These are phyloP conservation scores for Alouatta palliata DNA, from an alignment of 2,113 vertebrate genomes.

Conservation along the genomic window DNA sequence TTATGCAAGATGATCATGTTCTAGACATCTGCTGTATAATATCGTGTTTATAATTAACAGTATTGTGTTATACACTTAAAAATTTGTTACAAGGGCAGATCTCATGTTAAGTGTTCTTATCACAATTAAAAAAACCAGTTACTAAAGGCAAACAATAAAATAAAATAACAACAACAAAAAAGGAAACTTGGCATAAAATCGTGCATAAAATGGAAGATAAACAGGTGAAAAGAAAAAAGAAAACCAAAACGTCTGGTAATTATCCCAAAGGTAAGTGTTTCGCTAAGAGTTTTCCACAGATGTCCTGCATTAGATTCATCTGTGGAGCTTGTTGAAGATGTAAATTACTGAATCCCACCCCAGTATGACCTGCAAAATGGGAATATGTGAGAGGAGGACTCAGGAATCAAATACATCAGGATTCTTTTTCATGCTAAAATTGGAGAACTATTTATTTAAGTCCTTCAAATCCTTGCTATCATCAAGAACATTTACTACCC, in stretches of 20 bases:
- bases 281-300: neutral
- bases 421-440: neutral
- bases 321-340: neutral
- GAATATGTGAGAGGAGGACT: neutral
- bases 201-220: neutral
- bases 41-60: neutral
- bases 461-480: neutral
- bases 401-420: neutral
- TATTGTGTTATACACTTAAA: neutral
- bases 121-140: neutral
- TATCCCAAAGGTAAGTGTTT: neutral
- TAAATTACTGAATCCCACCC: neutral
- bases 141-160: neutral
- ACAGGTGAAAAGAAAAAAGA: neutral
- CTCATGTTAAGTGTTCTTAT: neutral
- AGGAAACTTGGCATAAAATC: neutral
- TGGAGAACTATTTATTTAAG: neutral
- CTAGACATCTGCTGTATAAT: neutral
- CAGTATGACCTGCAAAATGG: neutral
- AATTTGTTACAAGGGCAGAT: neutral
- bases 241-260: neutral
- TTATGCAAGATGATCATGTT: neutral
- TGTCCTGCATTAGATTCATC: neutral
- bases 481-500: neutral
- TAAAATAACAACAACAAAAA: neutral